Percentiles rank a stretch among this genome's conserved stretches.
phyloP scores from a whole-genome alignment of 2,888 invertebrate species.

The Athetis lepigone region DNA sequence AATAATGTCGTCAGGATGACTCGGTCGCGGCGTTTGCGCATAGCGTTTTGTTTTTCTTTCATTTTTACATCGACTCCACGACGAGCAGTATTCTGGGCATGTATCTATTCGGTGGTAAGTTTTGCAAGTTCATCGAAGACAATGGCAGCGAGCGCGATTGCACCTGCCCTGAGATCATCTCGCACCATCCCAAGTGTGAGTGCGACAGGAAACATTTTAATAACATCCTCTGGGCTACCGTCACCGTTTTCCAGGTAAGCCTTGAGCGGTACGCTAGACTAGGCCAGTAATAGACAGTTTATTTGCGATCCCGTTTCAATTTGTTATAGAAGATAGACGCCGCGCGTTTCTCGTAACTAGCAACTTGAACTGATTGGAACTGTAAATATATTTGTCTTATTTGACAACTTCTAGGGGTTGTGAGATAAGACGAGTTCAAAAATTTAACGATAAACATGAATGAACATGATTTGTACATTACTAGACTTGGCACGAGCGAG shows the following conservation, averaged over 20 bases:
- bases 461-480: conserved; percentile 55
- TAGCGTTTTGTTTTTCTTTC: conserved; percentile 90
- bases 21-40: conserved; percentile 88
- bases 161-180: conserved; percentile 97
- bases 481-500: conserved; percentile 73
- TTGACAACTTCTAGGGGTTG: conserved; percentile 68
- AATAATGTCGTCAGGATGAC: conserved; percentile 79
- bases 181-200: conserved; percentile 96
- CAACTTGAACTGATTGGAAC: conserved; percentile 59
- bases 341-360: conserved; percentile 84
- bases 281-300: conserved; percentile 83
- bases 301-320: conserved; percentile 87
- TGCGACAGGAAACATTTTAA: conserved; percentile 99
- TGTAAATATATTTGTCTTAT: conserved; percentile 68
- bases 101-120: conserved; percentile 99
- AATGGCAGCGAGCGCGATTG: conserved; percentile 96
- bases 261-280: conserved; percentile 80
- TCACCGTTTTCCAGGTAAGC: conserved; percentile 99
- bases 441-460: conserved; percentile 44
- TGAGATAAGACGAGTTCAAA: conserved; percentile 70
- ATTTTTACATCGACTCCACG: conserved; percentile 87
- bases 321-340: conserved; percentile 79
- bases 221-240: conserved; percentile 99
- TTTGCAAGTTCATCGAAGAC: conserved; percentile 99
- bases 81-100: conserved; percentile 99